Evolutionary conservation across 1,140 invertebrate genomes (phyloP), one percentile per base, ranked within the genome.

Genomic region (Euborellia annulipes): DNA sequence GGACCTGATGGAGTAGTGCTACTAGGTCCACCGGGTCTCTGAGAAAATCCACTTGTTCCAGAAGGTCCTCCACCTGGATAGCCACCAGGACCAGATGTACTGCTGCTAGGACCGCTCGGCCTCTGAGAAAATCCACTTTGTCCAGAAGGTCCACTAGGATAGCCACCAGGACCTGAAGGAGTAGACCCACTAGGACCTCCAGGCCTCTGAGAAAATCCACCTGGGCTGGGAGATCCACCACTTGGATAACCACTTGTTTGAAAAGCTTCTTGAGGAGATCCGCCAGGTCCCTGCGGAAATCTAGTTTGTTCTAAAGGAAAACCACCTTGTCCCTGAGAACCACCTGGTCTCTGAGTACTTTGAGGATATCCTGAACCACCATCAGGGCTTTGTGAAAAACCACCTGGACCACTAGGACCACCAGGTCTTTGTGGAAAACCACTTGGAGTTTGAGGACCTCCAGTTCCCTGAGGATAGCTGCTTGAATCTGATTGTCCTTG

Each of bases 121-220:
- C 41, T 32, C 21, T 16, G 11, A 41, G 27, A 42, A 4, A 23
- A 40, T 34, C 30, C 39, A 32, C 34, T 38, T 23, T 22, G 38
- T 37, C 49, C 49, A 48, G 22, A 41, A 34, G 50, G 48, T 46
- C 39, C n/a, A 17, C 47, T 41, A 17, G 49, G 41, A 18, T 45
- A 50, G n/a, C 52, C 54, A 38, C 23, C 40, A 6, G 43, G 58
- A 18, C 58, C 55, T 43, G 53, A 54, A 14, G 52, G 55, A 4
- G 52, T 54, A 3, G 11, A 47, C 52, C 46, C 1, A 41, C 11
- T 11, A 41, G 23, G 39, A 36, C 22, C 41, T 14, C n/a, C 46
- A 39, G 21, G 43, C n/a, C 44, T 34, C 36, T 41, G 34, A 50
- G 34, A 11, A 23, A 11, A 27, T 27, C 23, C 23, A 27, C 4